Evolutionary conservation across 2,797 vertebrate species (phyloP).

Genomic region (Sebastes matsubarae): DNA sequence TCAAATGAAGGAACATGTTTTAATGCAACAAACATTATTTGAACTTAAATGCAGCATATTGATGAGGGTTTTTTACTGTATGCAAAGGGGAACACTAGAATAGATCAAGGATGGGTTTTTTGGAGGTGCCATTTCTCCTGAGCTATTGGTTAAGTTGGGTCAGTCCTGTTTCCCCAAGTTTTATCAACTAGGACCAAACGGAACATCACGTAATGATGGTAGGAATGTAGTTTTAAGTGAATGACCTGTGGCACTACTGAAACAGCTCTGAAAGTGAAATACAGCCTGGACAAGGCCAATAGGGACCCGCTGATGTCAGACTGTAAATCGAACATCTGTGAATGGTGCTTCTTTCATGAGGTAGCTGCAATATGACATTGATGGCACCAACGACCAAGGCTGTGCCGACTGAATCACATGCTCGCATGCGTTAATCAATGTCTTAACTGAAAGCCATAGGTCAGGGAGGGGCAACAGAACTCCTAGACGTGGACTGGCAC

Average conservation of each 20-base stretch:
- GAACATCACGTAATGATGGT: conserved; percentile 22
- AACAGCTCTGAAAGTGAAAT: conserved; percentile 19
- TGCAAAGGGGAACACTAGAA: conserved; percentile 48
- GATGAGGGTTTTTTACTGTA: conserved; percentile 35
- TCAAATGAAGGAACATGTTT: conserved; percentile 60
- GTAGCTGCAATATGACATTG: conserved; percentile 40
- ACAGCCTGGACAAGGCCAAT: neutral
- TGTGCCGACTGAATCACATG: conserved; percentile 26
- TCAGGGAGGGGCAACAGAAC: conserved; percentile 33
- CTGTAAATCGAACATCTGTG: conserved; percentile 26
- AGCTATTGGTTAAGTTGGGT: conserved; percentile 26
- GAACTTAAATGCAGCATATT: conserved; percentile 34
- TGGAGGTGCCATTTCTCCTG: conserved; percentile 39
- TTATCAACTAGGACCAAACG: conserved; percentile 61
- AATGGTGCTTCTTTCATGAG: conserved; percentile 55
- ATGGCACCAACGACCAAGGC: conserved; percentile 26
- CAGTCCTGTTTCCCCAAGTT: conserved; percentile 36
- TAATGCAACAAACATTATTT: conserved; percentile 41
- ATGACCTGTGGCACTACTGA: conserved; percentile 12
- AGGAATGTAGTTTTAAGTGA: conserved; percentile 22
- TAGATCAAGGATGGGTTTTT: conserved; percentile 14
- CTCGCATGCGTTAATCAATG: conserved; percentile 24
- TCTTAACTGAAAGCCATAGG: conserved; percentile 72
- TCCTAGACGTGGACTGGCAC: conserved; percentile 42
- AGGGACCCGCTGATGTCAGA: conserved; percentile 23